Base-by-base conservation (phyloP, 1,140 invertebrate genomes). In the Bursaphelenchus mucronatus region DNA sequence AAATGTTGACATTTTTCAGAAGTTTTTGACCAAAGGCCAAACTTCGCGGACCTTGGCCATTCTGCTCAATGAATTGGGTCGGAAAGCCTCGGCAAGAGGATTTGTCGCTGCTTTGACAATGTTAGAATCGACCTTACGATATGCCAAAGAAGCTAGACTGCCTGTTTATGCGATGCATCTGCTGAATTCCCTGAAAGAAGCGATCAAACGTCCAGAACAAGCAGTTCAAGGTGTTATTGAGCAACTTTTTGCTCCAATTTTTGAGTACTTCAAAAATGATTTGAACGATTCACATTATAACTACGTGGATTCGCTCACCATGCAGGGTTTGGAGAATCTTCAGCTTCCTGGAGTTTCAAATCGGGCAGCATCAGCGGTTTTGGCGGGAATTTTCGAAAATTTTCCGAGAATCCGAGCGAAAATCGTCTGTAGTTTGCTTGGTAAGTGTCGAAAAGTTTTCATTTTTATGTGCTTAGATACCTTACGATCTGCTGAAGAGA, bases 141-240 rank as follows among this genome's bases (percentile, higher is more conserved):
- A 49, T n/a, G 17, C 47, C 47, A n/a, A 49, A 49, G 17, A n/a
- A 49, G 13, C 13, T 55, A 44, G 13, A 15, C 45, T 13, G 46
- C 41, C 13, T 21, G 57, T 59, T 13, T 59, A 59, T 7, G 57
- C 57, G 40, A 59, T 59, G 57, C 57, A 59, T 44, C 45, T 59
- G 13, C 11, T 59, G 57, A 39, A 59, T 39, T 13, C 40, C 13
- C 40, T 59, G 13, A 13, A 44, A n/a, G 57, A 59, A 43, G 57
- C 57, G 15, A 3, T 59, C 11, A n/a, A 39, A n/a, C 13, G 57
- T n/a, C 57, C 57, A 13, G 57, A 59, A 50, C 57, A 59, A 44
- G 30, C 30, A 1, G 57, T 59, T 50, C 57, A 59, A n/a, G 6
- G 40, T n/a, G 19, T 44, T 17, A 43, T 59, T 1, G 57, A 59